phyloP scores from a whole-genome alignment of 92 coral and sea anemone species.

The Porites rus region DNA sequence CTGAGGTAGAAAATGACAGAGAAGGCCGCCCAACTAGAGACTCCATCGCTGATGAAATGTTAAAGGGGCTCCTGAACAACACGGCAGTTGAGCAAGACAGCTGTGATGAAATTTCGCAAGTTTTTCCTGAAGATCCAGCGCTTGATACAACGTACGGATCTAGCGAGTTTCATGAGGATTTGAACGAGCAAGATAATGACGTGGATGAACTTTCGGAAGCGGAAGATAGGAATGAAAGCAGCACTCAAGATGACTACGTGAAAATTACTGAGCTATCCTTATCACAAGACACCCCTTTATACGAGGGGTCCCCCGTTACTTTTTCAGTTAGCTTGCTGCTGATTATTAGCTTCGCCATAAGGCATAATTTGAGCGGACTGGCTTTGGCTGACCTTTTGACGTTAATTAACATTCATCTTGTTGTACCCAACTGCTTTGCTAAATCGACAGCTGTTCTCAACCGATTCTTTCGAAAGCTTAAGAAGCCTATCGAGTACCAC shows the following conservation, averaged over 20 bases:
- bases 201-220: slow-evolving; percentile 3
- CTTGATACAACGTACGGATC: no score
- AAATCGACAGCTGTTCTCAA: slow-evolving; percentile 2
- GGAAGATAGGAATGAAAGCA: slow-evolving; percentile 17
- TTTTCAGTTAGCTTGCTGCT: slow-evolving; percentile 56
- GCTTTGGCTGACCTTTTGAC: slow-evolving; percentile 63
- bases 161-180: no score
- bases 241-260: slow-evolving; percentile 24
- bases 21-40: not conserved
- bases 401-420: slow-evolving; percentile 56
- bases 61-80: not conserved
- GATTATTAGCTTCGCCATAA: slow-evolving; percentile 63
- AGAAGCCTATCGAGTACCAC: slow-evolving; percentile 65
- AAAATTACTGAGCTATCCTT: slow-evolving; percentile 32
- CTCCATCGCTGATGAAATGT: not conserved
- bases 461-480: slow-evolving; percentile 53
- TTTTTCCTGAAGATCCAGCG: not conserved
- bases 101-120: not conserved
- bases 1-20: slow-evolving; percentile 5
- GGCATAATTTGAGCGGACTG: slow-evolving; percentile 60
- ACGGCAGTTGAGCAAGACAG: not conserved
- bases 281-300: slow-evolving; percentile 35
- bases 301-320: slow-evolving; percentile 30
- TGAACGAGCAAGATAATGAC: not conserved
- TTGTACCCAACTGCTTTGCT: slow-evolving; percentile 57